These are phyloP conservation scores for Drosophila rhopaloa DNA, from an alignment of 1,140 invertebrate species.

Conservation along the genomic window DNA sequence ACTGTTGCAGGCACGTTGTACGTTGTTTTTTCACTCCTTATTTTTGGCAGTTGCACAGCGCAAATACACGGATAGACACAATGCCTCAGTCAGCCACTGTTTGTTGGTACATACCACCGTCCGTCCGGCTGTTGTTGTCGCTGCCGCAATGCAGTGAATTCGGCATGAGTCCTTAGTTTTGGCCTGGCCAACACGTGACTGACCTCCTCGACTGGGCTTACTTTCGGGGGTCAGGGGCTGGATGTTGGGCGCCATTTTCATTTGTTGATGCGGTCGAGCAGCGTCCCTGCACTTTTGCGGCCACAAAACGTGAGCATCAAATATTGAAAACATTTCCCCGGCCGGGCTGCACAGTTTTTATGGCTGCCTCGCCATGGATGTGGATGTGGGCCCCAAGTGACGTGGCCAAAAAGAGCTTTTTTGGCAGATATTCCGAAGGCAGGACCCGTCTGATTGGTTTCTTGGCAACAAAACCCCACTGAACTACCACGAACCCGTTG, in stretches of 20 bases:
- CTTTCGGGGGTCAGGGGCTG: slow-evolving; percentile 7
- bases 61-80: slow-evolving; percentile 49
- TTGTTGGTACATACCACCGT: slow-evolving; percentile 31
- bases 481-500: slow-evolving; percentile 28
- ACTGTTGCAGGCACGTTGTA: slow-evolving; percentile 54
- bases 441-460: slow-evolving; percentile 63
- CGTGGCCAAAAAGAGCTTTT: slow-evolving; percentile 38
- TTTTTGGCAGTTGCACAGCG: slow-evolving; percentile 50
- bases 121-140: slow-evolving; percentile 18
- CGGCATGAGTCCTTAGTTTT: slow-evolving; percentile 29
- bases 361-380: not conserved
- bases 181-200: slow-evolving; percentile 66
- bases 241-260: slow-evolving; percentile 38
- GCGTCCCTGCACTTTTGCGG: slow-evolving; percentile 66
- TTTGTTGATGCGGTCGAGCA: slow-evolving; percentile 64
- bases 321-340: slow-evolving; percentile 65
- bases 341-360: slow-evolving; percentile 23
- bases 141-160: slow-evolving; percentile 78
- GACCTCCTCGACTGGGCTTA: slow-evolving; percentile 24
- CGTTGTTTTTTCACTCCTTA: slow-evolving; percentile 36
- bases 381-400: slow-evolving; percentile 22
- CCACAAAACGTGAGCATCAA: slow-evolving; percentile 73
- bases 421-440: slow-evolving; percentile 16
- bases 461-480: slow-evolving; percentile 56
- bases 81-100: slow-evolving; percentile 40